These are phyloP conservation scores for Corbicula japonica DNA, from an alignment of 2,888 invertebrate genomes.

Conservation along the genomic window DNA sequence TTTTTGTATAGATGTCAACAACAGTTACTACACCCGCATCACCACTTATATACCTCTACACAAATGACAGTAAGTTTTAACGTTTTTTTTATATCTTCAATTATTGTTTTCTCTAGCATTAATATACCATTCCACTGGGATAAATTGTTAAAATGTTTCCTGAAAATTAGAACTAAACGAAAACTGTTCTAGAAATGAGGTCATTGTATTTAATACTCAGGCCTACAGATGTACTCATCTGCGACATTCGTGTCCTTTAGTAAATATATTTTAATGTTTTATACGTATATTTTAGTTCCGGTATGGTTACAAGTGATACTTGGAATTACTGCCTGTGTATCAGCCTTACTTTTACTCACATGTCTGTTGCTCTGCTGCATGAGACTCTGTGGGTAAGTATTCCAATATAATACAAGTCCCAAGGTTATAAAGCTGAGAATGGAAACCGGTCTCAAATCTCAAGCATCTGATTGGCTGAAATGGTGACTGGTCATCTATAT, in stretches of 20 bases:
- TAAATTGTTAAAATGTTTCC: neutral
- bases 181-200: neutral
- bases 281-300: constrained; percentile 52
- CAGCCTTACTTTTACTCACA: constrained; percentile 43
- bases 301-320: constrained; percentile 64
- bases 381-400: constrained; percentile 64
- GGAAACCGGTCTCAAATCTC: too few species aligned
- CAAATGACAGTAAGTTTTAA: constrained; percentile 42
- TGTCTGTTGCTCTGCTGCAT: constrained; percentile 62
- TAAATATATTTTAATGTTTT: neutral
- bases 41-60: constrained; percentile 31
- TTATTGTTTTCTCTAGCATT: neutral
- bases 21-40: neutral
- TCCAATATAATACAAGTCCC: neutral
- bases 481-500: too few species aligned
- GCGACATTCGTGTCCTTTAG: neutral
- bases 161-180: neutral
- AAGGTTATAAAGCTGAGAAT: too few species aligned
- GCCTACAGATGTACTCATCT: neutral
- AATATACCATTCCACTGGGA: neutral
- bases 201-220: neutral
- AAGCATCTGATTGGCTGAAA: too few species aligned
- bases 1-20: constrained; percentile 20
- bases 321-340: constrained; percentile 56
- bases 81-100: neutral